These are phyloP conservation scores for Pachymerium ferrugineum DNA, from an alignment of 2,888 invertebrate species.

Conservation along the genomic window DNA sequence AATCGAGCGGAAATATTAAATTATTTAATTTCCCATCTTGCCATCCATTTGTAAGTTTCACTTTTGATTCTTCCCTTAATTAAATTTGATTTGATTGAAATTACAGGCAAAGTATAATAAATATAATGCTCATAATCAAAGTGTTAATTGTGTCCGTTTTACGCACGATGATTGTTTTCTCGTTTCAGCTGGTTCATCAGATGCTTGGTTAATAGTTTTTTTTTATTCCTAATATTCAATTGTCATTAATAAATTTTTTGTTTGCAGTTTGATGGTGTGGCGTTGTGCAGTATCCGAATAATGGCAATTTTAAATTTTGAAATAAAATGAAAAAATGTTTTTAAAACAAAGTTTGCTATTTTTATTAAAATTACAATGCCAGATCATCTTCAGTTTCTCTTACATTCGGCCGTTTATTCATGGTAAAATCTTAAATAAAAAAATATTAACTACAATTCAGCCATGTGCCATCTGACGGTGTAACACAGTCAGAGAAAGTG, in stretches of 20 bases:
- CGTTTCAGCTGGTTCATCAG: neutral
- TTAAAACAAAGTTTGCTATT: no score
- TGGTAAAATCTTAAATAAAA: neutral
- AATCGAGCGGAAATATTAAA: slow-evolving; percentile 50
- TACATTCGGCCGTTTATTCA: neutral
- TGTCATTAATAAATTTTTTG: no score
- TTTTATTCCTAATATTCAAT: neutral
- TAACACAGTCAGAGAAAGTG: no score
- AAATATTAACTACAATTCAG: neutral
- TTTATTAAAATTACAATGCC: no score
- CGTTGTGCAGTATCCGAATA: neutral
- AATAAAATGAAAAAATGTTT: no score
- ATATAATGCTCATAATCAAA: neutral
- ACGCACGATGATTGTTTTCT: slow-evolving; percentile 27
- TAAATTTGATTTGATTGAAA: neutral
- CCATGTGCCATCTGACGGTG: no score
- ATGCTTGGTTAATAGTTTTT: slow-evolving; percentile 14
- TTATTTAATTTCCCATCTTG: slow-evolving; percentile 48
- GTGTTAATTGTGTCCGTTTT: slow-evolving; percentile 19
- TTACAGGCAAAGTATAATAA: slow-evolving; percentile 23
- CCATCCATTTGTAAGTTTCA: slow-evolving; percentile 39
- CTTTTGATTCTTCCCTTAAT: neutral
- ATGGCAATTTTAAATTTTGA: no score
- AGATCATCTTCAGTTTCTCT: neutral
- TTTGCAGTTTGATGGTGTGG: neutral